Evolutionary conservation across 2,113 vertebrate species (phyloP).

Genomic region (Sula dactylatra): DNA sequence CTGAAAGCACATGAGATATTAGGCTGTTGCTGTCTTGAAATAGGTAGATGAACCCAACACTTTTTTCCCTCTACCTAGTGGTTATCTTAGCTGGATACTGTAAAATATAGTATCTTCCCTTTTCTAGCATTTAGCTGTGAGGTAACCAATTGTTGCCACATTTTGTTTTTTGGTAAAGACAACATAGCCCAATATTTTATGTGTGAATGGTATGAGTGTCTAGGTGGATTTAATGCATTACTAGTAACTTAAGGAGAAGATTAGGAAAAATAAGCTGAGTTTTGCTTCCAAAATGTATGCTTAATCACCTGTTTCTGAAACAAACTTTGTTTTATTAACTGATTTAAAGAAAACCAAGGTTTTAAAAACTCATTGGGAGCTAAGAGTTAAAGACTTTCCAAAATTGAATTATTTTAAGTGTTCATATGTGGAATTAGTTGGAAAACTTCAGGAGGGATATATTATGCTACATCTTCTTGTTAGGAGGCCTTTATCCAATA

Average conservation of each 20-base stretch:
- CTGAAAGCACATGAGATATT: not conserved
- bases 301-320: not conserved
- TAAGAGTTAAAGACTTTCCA: not conserved
- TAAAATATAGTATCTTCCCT: not conserved
- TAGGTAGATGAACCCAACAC: not conserved
- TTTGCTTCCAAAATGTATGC: not conserved
- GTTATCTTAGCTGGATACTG: not conserved
- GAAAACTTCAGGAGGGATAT: not conserved
- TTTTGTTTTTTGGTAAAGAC: not conserved
- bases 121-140: not conserved
- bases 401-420: not conserved
- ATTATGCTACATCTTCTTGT: not conserved
- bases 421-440: not conserved
- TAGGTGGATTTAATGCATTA: not conserved
- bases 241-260: not conserved
- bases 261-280: not conserved
- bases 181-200: not conserved
- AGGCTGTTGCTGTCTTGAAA: not conserved
- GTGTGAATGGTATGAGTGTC: not conserved
- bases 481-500: not conserved
- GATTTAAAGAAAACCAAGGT: not conserved
- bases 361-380: not conserved
- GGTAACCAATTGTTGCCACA: not conserved
- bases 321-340: not conserved
- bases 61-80: not conserved